These are phyloP conservation scores for Cosmia trapezina DNA, from an alignment of 2,888 invertebrate genomes.

Conservation along the genomic window DNA sequence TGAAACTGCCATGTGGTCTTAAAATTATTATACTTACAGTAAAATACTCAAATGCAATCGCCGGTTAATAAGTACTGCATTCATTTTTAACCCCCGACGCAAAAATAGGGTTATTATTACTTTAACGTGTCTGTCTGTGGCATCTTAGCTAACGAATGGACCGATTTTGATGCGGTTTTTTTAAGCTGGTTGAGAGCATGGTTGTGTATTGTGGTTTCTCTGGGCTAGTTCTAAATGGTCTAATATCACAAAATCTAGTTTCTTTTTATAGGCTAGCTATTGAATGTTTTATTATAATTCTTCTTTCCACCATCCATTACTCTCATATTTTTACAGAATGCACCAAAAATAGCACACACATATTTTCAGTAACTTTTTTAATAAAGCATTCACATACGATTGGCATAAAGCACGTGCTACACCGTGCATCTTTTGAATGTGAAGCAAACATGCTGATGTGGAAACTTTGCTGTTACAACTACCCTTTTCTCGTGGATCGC, in stretches of 20 bases:
- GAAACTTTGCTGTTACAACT: conserved; percentile 31
- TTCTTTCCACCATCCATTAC: neutral
- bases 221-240: neutral
- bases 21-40: neutral
- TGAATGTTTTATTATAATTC: neutral
- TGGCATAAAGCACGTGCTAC: conserved; percentile 34
- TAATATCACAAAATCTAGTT: neutral
- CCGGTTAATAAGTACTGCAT: neutral
- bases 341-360: too few species aligned
- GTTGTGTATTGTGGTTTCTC: too few species aligned
- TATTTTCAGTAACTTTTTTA: conserved; percentile 38
- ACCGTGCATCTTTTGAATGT: conserved; percentile 33
- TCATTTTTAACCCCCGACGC: neutral
- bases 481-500: too few species aligned
- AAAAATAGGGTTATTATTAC: too few species aligned
- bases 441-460: conserved; percentile 24
- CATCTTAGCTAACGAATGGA: too few species aligned
- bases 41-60: too few species aligned
- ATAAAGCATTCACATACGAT: conserved; percentile 46
- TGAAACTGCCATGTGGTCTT: neutral
- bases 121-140: too few species aligned
- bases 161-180: too few species aligned
- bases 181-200: neutral
- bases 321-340: conserved; percentile 1
- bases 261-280: neutral